Conservation (phyloP, 2,113 vertebrate species). For the Amazona guildingii region DNA sequence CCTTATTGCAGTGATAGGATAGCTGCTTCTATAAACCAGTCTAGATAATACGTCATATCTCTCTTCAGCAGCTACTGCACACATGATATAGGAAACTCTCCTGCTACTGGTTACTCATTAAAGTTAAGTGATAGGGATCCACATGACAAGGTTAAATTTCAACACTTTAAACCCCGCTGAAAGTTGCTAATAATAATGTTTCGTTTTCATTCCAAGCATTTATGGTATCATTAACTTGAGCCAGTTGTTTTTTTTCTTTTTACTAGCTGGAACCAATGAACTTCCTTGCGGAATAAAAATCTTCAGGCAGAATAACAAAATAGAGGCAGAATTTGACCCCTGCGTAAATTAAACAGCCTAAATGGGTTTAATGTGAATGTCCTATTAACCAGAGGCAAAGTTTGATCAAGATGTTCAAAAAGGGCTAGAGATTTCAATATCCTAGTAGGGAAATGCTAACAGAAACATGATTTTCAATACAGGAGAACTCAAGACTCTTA, state of each 20-base stretch:
- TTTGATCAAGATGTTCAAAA: slow-evolving; percentile 22
- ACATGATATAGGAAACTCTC: slow-evolving; percentile 64
- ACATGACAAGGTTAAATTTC: slow-evolving; percentile 63
- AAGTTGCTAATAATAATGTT: slow-evolving; percentile 62
- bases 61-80: slow-evolving; percentile 49
- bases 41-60: slow-evolving; percentile 67
- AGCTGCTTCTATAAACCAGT: slow-evolving; percentile 20
- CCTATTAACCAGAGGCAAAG: slow-evolving; percentile 11
- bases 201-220: slow-evolving; percentile 41
- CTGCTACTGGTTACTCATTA: slow-evolving; percentile 64
- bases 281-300: neutral
- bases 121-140: slow-evolving; percentile 69
- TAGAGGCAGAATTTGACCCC: neutral
- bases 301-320: neutral
- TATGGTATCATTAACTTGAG: neutral
- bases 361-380: neutral
- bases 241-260: neutral
- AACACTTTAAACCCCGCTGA: slow-evolving; percentile 65
- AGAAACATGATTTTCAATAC: neutral
- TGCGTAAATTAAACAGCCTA: neutral
- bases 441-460: neutral
- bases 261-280: neutral
- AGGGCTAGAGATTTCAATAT: neutral
- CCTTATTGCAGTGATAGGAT: neutral
- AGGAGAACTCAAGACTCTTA: neutral